phyloP scores from a whole-genome alignment of 2,888 invertebrate genomes.

The Aphidius colemani region DNA sequence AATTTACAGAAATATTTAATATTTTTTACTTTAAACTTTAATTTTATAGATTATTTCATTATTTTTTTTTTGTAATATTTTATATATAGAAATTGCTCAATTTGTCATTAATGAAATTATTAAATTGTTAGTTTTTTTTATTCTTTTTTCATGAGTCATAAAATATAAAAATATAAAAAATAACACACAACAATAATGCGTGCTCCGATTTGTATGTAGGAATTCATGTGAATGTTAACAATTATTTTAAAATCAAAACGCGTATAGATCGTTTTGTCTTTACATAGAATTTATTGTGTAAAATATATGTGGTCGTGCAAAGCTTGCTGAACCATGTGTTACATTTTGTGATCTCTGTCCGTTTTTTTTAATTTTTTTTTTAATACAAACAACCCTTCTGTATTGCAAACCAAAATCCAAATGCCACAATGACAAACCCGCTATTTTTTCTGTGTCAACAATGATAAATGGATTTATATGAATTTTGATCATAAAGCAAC shows the following conservation, averaged over 20 bases:
- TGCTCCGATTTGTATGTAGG: background rate
- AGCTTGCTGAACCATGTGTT: slow-evolving; percentile 16
- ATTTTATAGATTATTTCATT: background rate
- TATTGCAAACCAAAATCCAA: slow-evolving; percentile 12
- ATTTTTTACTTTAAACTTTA: background rate
- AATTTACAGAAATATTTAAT: too few species aligned
- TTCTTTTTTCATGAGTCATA: background rate
- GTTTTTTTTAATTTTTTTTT: too few species aligned
- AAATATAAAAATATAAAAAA: background rate
- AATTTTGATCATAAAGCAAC: slow-evolving; percentile 49
- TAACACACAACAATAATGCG: background rate
- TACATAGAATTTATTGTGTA: slow-evolving; percentile 15
- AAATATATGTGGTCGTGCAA: slow-evolving; percentile 18
- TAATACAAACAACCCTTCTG: too few species aligned
- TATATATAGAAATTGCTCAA: background rate
- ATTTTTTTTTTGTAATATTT: background rate
- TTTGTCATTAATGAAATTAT: background rate
- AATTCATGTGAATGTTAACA: background rate
- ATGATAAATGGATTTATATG: slow-evolving; percentile 53
- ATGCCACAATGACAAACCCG: slow-evolving; percentile 16
- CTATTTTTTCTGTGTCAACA: slow-evolving; percentile 39
- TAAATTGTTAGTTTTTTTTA: background rate
- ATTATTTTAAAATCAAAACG: slow-evolving; percentile 13
- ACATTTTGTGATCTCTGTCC: background rate
- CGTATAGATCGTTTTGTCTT: slow-evolving; percentile 4